Evolutionary conservation across 1,140 invertebrate genomes (phyloP).

Genomic region (Parasteatoda tepidariorum): DNA sequence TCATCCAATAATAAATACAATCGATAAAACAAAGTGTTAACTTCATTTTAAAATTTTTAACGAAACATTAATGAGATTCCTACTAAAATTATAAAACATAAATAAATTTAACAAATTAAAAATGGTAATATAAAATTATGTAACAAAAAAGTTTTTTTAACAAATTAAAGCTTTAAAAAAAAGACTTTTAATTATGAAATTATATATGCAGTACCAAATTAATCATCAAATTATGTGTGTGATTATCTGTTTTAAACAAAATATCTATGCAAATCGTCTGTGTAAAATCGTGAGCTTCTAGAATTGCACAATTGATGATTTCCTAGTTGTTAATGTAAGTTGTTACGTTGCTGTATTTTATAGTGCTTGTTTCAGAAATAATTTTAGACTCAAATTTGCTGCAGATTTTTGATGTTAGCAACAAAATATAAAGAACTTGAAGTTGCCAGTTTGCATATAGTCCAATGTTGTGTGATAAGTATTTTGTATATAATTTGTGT

Average conservation of each 20-base stretch:
- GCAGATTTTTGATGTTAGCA: constrained; percentile 34
- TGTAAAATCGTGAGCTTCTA: background rate
- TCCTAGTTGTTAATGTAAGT: constrained; percentile 17
- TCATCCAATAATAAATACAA: too few relatives aligned
- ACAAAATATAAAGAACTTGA: constrained; percentile 21
- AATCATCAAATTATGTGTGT: too few relatives aligned
- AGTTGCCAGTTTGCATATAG: constrained; percentile 57
- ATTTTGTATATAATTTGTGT: constrained; percentile 59
- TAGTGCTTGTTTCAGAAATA: constrained; percentile 36
- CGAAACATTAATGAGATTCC: too few relatives aligned
- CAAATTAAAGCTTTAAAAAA: too few relatives aligned
- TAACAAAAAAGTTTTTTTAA: too few relatives aligned
- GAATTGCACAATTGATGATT: constrained; percentile 2
- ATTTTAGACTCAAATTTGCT: constrained; percentile 40
- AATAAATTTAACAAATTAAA: too few relatives aligned
- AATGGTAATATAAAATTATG: too few relatives aligned
- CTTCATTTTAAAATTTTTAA: too few relatives aligned
- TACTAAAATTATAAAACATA: too few relatives aligned
- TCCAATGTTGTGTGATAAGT: constrained; percentile 50
- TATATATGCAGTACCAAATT: too few relatives aligned
- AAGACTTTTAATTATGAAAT: too few relatives aligned
- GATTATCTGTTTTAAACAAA: background rate
- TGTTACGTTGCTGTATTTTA: constrained; percentile 50
- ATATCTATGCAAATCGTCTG: background rate
- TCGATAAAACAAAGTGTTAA: too few relatives aligned